Evolutionary conservation across 2,113 vertebrate genomes (phyloP).

Genomic region (Gorilla gorilla): DNA sequence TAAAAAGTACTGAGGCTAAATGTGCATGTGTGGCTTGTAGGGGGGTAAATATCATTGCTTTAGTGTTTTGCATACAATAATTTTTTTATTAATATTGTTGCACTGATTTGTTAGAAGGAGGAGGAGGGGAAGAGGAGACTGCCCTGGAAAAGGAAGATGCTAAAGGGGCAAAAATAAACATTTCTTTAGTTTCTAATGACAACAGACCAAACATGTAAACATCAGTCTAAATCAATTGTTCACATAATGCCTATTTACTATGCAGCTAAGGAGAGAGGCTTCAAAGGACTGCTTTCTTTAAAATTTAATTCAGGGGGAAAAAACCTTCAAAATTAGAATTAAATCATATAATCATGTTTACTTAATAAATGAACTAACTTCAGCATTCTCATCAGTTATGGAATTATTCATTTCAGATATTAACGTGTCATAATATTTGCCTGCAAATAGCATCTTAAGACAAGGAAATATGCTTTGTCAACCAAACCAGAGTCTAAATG

Average conservation of each 20-base stretch:
- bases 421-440: background rate
- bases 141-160: background rate
- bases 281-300: background rate
- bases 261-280: background rate
- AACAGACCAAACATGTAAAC: background rate
- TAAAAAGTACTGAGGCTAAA: background rate
- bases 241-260: accelerated
- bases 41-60: background rate
- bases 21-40: background rate
- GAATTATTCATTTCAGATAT: background rate
- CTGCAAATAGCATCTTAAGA: background rate
- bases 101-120: background rate
- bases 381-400: background rate
- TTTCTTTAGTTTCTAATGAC: background rate
- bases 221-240: background rate
- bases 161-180: background rate
- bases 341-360: background rate
- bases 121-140: background rate
- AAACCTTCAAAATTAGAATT: background rate
- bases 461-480: background rate
- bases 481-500: background rate
- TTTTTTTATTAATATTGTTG: background rate
- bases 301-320: background rate
- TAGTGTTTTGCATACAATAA: background rate
- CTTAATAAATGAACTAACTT: background rate